Base-by-base conservation (phyloP, 53 echinoderm and acorn worm species). In the Holothuria leucospilota region DNA sequence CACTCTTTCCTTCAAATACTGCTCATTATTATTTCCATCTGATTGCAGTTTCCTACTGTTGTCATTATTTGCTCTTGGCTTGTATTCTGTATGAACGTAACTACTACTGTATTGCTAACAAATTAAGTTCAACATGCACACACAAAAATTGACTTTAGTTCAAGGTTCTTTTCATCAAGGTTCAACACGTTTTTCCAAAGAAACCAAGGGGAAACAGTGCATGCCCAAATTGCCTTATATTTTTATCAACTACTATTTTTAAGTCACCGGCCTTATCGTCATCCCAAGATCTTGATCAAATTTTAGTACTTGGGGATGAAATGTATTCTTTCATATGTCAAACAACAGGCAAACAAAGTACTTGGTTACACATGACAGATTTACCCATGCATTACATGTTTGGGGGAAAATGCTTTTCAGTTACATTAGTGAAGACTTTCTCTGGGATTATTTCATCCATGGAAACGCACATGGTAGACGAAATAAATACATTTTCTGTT, bases 401-500 rank as follows among this genome's bases (percentile, higher is more conserved):
- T 63, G 23, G 23, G 23, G 64, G 15, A 27, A n/a, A 63, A 23
- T 24, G 13, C 27, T 63, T 46, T 46, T 9, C 46, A 9, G 46
- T 46, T 46, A 46, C 11, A 46, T 46, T 46, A 46, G 46, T 46
- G 46, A 46, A 46, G 8, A 46, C 46, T 46, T 46, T 46, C 46
- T 63, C 27, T 27, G 27, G 23, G 8, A 63, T 27, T 24, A 7
- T 63, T 63, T 63, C 64, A 63, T 23, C 27, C 12, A 9, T 63
- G 64, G 8, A 27, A 24, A 63, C 13, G 12, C 64, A 46, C 46
- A 46, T 9, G 11, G 46, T 46, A 46, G 46, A 46, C 11, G 46
- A 46, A 8, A 46, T 46, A 73, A 85, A 29, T 73, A 89, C 87
- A 46, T 46, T 46, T 46, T 46, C 46, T 11, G 46, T 46, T 46